Evolutionary conservation across 2,797 vertebrate species (phyloP).

Genomic region (Sandelia bainsii): DNA sequence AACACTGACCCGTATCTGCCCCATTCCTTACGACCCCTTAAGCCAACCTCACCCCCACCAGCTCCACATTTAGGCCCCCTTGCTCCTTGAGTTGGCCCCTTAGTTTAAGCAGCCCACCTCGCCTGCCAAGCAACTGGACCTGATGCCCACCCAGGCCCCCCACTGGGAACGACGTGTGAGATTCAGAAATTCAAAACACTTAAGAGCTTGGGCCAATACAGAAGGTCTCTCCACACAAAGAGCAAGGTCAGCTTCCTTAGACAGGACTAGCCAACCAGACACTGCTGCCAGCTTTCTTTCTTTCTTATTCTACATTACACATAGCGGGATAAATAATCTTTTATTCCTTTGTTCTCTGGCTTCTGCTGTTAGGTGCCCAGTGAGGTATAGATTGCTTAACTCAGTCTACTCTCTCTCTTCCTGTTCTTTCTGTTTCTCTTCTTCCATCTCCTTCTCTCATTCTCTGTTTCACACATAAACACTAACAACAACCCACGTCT

Average conservation of each 20-base stretch:
- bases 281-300: slow-evolving; percentile 23
- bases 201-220: slow-evolving; percentile 73
- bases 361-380: background rate
- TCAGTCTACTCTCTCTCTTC: slow-evolving; percentile 6
- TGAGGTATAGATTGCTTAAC: slow-evolving; percentile 18
- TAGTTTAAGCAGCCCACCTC: slow-evolving; percentile 50
- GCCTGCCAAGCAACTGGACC: slow-evolving; percentile 60
- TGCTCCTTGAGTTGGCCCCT: slow-evolving; percentile 50
- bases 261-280: slow-evolving; percentile 17
- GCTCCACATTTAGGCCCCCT: slow-evolving; percentile 34
- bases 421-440: background rate
- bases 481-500: slow-evolving; percentile 22
- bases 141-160: slow-evolving; percentile 70
- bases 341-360: slow-evolving; percentile 13
- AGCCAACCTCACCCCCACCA: slow-evolving; percentile 55
- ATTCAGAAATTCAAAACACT: slow-evolving; percentile 59
- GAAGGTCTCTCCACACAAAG: slow-evolving; percentile 50
- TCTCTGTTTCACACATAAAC: slow-evolving; percentile 4
- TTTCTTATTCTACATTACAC: slow-evolving; percentile 11
- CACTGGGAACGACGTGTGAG: slow-evolving; percentile 39
- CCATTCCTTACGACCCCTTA: slow-evolving; percentile 63
- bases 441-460: slow-evolving; percentile 7
- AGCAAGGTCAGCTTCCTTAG: slow-evolving; percentile 46
- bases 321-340: slow-evolving; percentile 19
- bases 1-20: slow-evolving; percentile 75